Evolutionary conservation across 2,888 invertebrate genomes (phyloP).

Genomic region (Odontocolon sp.): DNA sequence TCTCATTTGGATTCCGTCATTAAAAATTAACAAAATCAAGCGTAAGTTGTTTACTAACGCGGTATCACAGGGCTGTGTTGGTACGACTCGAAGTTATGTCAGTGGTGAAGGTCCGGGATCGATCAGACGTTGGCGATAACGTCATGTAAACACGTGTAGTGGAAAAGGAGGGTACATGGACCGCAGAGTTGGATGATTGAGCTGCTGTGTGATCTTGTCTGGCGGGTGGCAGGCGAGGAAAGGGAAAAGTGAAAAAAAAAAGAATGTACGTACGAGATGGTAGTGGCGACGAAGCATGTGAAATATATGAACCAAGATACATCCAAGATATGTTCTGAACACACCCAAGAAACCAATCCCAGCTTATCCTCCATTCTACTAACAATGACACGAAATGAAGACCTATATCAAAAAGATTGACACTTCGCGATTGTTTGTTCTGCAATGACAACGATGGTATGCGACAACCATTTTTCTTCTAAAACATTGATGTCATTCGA

Average conservation of each 20-base stretch:
- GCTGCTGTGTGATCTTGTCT: not conserved
- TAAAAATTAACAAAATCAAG: too few relatives aligned
- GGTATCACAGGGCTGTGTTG: too few relatives aligned
- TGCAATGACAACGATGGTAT: not conserved
- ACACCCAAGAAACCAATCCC: conserved; percentile 1
- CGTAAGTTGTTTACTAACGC: too few relatives aligned
- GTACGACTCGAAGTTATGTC: not conserved
- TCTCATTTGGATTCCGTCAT: too few relatives aligned
- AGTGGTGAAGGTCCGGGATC: not conserved
- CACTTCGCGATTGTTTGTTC: conserved; percentile 64
- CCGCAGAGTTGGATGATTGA: not conserved
- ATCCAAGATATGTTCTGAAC: conserved; percentile 7
- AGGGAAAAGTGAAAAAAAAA: not conserved
- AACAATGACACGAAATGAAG: conserved; percentile 4
- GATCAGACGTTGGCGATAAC: not conserved
- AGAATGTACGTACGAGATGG: not conserved
- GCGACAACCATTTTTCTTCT: not conserved
- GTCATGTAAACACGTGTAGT: not conserved
- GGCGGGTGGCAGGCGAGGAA: not conserved
- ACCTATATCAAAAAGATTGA: conserved; percentile 64
- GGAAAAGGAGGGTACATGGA: not conserved
- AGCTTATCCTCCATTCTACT: not conserved
- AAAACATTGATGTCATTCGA: not conserved
- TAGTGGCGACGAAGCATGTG: not conserved
- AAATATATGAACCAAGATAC: conserved; percentile 9